Evolutionary conservation across 2,888 invertebrate genomes (phyloP), one percentile per base, ranked within the genome.

Genomic region (Heliconius cydno): DNA sequence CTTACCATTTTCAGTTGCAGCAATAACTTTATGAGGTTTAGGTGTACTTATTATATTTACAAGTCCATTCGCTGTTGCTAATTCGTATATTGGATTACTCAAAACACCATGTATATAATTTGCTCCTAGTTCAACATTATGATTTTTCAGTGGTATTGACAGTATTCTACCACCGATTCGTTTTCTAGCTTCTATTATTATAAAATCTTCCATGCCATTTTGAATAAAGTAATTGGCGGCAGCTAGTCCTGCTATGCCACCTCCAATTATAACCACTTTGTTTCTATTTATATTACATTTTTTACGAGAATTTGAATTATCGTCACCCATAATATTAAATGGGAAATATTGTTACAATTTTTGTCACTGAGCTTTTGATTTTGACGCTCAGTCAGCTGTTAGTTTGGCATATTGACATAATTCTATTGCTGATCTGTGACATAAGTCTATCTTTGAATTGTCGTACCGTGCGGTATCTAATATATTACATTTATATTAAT

Each of bases 71-170:
- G 97, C 96, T 94, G 98, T 97, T 0, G 98, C 98, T 83, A 98
- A 95, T 92, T 98, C 97, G 87, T 98, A 98, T 87, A 98, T 97
- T 0, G 98, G 98, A 93, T 98, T 98, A 34, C 98, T 98, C 67
- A 98, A 93, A 74, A 98, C 98, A 65, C 98, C 98, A 88, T 98
- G 98, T 85, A 98, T 98, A 98, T 98, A 98, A 91, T 98, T 98
- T 52, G 98, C 98, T 79, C 98, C 98, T 83, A 98, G 92, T 93
- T 98, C 98, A 72, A 98, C 96, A 90, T 97, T 97, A 80, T 94
- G 94, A 85, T 92, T 92, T 88, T 93, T 93, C 89, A 97, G 95
- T 86, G 97, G 96, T 87, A 97, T 96, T 80, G 98, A 96, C 79
- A 97, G 95, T 84, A 98, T 97, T 83, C 98, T 96, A 81, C 98